Base-by-base conservation (phyloP, 1,140 invertebrate genomes). In the Phthorimaea operculella region DNA sequence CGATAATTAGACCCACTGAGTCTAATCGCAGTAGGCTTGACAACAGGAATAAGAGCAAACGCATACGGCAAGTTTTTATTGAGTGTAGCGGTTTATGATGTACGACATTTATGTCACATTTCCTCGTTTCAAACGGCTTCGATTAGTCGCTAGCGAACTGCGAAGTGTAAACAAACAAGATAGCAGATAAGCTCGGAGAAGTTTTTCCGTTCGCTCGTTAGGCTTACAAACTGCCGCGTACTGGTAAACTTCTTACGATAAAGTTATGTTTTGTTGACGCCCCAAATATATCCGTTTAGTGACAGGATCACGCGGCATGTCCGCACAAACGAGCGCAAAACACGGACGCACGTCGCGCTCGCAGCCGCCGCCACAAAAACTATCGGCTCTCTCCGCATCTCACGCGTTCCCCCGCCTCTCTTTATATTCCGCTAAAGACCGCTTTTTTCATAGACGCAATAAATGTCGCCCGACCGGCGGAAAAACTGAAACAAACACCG, bases 341-440 rank as follows among this genome's bases (percentile, higher is more conserved):
- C 68, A 65, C 33, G 15, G 33, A n/a, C 36, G 54, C 63, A 54
- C 54, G 48, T 55, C 55, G 34, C 59, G 34, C 55, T 50, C 54
- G 52, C 49, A 21, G 39, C 55, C 57, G 51, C 34, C 21, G 51
- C 9, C 42, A 34, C 61, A 76, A 78, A 76, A 79, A 75, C 68
- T 55, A 55, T 51, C 63, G 56, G 61, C 57, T 66, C 61, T 67
- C 62, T 60, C 65, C 63, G 56, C 63, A 59, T 68, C 61, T 67
- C 62, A 62, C 66, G 61, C 59, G 50, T 28, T 17, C 51, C 42
- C 53, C 54, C 52, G 57, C 59, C 59, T 54, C 60, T 64, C 56
- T 66, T 66, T 72, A 72, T 74, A 76, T 77, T 79, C 73, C 70
- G 64, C 60, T 61, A 66, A 75, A 66, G 66, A 67, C 61, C 55